Evolutionary conservation across 1,140 invertebrate genomes (phyloP).

Genomic region (Zeugodacus cucurbitae): DNA sequence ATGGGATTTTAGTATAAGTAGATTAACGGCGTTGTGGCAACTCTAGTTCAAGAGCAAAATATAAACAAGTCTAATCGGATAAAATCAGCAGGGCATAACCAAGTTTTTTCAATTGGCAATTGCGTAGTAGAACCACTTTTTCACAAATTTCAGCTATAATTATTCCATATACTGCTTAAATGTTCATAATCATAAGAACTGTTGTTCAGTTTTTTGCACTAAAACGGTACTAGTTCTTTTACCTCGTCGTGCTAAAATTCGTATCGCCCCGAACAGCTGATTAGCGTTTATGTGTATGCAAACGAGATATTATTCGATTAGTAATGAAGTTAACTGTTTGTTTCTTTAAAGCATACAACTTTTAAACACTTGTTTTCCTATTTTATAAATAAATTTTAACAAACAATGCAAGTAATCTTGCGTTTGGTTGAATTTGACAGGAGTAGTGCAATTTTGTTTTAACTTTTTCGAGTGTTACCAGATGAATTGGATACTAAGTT

Average conservation of each 20-base stretch:
- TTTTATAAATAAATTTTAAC: neutral
- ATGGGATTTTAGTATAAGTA: neutral
- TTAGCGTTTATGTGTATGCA: neutral
- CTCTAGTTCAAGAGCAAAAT: conserved; percentile 2
- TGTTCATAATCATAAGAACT: neutral
- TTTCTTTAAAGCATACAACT: neutral
- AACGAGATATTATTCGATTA: neutral
- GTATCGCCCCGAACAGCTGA: neutral
- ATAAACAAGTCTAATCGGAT: neutral
- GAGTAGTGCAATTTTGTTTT: neutral
- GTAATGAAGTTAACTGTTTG: neutral
- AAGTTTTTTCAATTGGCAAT: neutral
- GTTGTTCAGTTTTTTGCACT: too few species aligned
- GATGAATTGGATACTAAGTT: neutral
- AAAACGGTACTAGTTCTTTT: too few species aligned
- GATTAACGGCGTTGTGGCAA: neutral
- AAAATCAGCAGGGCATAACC: conserved; percentile 9
- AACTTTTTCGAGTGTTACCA: neutral
- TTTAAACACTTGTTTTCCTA: neutral
- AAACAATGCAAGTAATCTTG: neutral
- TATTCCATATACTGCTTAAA: neutral
- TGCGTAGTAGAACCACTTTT: neutral
- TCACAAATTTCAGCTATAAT: neutral
- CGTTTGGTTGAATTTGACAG: neutral
- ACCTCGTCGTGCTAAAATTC: too few species aligned